Conservation (phyloP, 2,113 vertebrate species). For the Coryphaenoides rupestris region DNA sequence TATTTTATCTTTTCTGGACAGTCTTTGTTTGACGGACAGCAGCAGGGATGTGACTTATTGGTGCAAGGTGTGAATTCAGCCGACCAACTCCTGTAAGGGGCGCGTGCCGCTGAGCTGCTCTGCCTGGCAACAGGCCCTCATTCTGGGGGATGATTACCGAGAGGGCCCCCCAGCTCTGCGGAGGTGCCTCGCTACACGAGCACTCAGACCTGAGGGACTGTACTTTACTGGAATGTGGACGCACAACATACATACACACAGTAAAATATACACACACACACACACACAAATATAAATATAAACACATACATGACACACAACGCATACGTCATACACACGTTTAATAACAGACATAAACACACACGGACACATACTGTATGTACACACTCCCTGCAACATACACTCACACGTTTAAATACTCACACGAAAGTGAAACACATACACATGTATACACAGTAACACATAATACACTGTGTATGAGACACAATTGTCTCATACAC, state of each 20-base stretch:
- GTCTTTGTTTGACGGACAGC: too few species aligned
- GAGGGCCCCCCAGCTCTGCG: neutral
- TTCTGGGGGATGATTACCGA: conserved; percentile 61
- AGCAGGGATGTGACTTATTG: too few species aligned
- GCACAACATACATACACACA: conserved; percentile 7
- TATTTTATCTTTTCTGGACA: too few species aligned
- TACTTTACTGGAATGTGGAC: conserved; percentile 50
- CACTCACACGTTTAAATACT: too few species aligned
- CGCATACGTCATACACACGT: too few species aligned
- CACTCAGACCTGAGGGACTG: conserved; percentile 52
- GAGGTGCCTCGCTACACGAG: conserved; percentile 13
- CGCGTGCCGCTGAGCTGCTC: conserved; percentile 40
- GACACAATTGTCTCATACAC: too few species aligned
- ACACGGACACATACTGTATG: neutral
- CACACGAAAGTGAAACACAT: neutral
- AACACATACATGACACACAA: neutral
- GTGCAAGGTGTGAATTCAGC: too few species aligned
- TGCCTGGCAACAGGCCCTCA: conserved; percentile 60
- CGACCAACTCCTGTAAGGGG: too few species aligned
- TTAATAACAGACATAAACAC: neutral
- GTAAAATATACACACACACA: conserved; percentile 17
- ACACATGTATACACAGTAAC: neutral
- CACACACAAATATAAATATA: conserved; percentile 7
- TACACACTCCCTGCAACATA: too few species aligned
- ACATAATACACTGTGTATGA: too few species aligned